Evolutionary conservation across 2,888 invertebrate species (phyloP).

Genomic region (Hipparchia semele): DNA sequence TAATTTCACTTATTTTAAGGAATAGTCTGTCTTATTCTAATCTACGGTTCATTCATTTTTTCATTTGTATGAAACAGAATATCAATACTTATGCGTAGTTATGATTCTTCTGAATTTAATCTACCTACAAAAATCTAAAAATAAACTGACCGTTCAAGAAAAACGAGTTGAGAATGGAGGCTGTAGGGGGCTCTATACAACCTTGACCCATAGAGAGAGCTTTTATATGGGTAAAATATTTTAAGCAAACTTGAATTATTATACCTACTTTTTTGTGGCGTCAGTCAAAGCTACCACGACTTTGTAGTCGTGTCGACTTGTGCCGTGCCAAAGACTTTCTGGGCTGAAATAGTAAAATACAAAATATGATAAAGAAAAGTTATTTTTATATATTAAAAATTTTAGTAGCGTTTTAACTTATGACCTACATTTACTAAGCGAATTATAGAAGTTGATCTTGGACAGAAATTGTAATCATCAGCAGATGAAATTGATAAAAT

Average conservation of each 20-base stretch:
- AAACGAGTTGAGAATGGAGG: not conserved
- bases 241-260: not conserved
- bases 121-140: not conserved
- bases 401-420: too few relatives aligned
- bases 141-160: constrained; percentile 18
- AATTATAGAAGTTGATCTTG: too few relatives aligned
- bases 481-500: too few relatives aligned
- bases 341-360: not conserved
- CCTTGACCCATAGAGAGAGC: constrained; percentile 13
- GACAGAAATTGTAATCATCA: too few relatives aligned
- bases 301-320: too few relatives aligned
- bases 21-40: too few relatives aligned
- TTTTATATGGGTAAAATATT: constrained; percentile 6
- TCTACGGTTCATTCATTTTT: too few relatives aligned
- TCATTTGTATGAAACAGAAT: too few relatives aligned
- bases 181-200: not conserved
- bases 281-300: not conserved
- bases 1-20: too few relatives aligned
- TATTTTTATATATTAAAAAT: not conserved
- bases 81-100: too few relatives aligned
- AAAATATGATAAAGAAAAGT: not conserved
- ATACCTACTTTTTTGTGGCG: not conserved
- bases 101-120: not conserved
- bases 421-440: too few relatives aligned
- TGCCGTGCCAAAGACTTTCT: not conserved